Conservation (phyloP, 2,797 vertebrate genomes). For the Cyclura pinguis region DNA sequence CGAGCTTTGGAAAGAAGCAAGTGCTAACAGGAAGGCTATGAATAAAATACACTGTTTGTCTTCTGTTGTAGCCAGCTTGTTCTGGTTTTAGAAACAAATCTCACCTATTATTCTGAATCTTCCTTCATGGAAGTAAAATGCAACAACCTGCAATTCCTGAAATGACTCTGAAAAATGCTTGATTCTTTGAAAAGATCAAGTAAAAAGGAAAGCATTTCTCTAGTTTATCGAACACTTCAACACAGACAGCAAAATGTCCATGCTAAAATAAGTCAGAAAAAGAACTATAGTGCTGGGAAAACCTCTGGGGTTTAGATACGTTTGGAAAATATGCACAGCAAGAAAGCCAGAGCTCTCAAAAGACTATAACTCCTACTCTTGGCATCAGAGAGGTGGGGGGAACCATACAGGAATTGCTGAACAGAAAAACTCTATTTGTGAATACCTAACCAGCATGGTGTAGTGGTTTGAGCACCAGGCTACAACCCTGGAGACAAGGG, state of each 20-base stretch:
- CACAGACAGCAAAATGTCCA: neutral
- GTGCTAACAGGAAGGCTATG: neutral
- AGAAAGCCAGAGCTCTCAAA: neutral
- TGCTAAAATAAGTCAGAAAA: slow-evolving; percentile 5
- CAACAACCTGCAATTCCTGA: neutral
- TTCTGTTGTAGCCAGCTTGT: neutral
- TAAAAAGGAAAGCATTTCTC: neutral
- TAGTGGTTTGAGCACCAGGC: no score
- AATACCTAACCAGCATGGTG: no score
- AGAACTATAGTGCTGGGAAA: neutral
- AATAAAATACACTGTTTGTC: neutral
- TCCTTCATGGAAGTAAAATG: neutral
- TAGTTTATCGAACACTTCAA: neutral
- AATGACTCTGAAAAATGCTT: neutral
- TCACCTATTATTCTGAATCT: neutral
- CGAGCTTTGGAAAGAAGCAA: neutral
- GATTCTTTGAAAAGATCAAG: neutral
- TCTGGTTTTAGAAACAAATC: neutral
- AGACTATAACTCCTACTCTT: slow-evolving; percentile 8
- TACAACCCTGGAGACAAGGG: no score
- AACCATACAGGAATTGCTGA: neutral
- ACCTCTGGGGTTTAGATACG: neutral
- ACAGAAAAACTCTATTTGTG: neutral
- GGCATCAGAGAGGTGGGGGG: neutral
- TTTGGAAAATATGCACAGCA: slow-evolving; percentile 18